Conservation (phyloP, 2,113 vertebrate species). For the Onychorhynchus coronatus region DNA sequence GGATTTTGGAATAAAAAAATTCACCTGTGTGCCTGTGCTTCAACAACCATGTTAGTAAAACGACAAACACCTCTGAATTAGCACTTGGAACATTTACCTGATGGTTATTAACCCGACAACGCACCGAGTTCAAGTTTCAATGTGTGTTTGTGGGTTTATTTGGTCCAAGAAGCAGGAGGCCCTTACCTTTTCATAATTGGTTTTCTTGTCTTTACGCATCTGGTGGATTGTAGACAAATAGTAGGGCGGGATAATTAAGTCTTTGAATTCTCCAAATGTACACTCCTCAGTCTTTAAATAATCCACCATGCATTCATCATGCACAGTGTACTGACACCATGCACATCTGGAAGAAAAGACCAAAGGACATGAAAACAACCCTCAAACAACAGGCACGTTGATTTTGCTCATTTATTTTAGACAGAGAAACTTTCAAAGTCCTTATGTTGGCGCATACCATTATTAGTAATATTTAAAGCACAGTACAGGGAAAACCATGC, state of each 20-base stretch:
- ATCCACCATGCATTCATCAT: slow-evolving; percentile 87
- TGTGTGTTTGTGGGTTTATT: background rate
- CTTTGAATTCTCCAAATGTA: slow-evolving; percentile 89
- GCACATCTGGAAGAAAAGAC: slow-evolving; percentile 78
- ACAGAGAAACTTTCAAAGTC: background rate
- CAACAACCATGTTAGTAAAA: background rate
- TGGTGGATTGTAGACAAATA: slow-evolving; percentile 88
- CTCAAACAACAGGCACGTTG: background rate
- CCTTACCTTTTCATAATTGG: slow-evolving; percentile 81
- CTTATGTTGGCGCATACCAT: background rate
- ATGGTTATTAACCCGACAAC: background rate
- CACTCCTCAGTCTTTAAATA: slow-evolving; percentile 76
- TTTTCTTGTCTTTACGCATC: slow-evolving; percentile 82
- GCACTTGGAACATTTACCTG: background rate
- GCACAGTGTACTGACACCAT: slow-evolving; percentile 93
- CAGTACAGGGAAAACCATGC: background rate
- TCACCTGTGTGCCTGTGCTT: background rate
- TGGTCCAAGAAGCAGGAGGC: background rate
- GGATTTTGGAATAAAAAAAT: background rate
- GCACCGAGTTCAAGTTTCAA: background rate
- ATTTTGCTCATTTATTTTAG: background rate
- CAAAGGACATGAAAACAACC: background rate
- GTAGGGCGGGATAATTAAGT: slow-evolving; percentile 90
- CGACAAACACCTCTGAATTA: background rate
- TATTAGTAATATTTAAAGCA: background rate